Evolutionary conservation across 2,113 vertebrate species (phyloP).

Genomic region (Oreochromis spilurus): DNA sequence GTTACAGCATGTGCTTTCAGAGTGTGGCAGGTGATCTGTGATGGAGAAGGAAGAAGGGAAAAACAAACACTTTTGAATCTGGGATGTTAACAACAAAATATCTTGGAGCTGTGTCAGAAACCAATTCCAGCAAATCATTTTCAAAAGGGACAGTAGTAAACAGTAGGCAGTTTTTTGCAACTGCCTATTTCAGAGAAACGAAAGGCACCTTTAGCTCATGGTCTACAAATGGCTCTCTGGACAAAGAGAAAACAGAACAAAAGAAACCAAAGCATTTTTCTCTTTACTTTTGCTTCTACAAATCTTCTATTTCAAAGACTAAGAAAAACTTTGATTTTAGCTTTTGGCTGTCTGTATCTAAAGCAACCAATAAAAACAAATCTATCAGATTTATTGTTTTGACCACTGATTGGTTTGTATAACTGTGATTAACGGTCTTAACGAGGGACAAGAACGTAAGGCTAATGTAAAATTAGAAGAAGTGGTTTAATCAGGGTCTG

Average conservation of each 20-base stretch:
- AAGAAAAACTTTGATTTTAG: slow-evolving; percentile 10
- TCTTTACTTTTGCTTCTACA: not conserved
- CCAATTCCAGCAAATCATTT: slow-evolving; percentile 70
- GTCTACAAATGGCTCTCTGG: slow-evolving; percentile 7
- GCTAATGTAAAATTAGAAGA: slow-evolving; percentile 69
- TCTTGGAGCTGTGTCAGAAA: slow-evolving; percentile 61
- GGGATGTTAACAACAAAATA: slow-evolving; percentile 59
- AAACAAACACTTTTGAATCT: slow-evolving; percentile 28
- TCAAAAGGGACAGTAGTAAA: slow-evolving; percentile 64
- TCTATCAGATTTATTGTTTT: slow-evolving; percentile 3
- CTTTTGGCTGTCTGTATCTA: not conserved
- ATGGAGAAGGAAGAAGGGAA: not conserved
- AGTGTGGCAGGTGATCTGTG: slow-evolving; percentile 22
- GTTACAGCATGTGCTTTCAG: slow-evolving; percentile 15
- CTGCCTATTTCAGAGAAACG: slow-evolving; percentile 38
- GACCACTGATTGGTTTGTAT: slow-evolving; percentile 46
- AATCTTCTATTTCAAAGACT: slow-evolving; percentile 9
- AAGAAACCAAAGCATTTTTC: not conserved
- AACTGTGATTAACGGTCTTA: slow-evolving; percentile 57
- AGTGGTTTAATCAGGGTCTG: slow-evolving; percentile 67
- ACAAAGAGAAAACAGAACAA: slow-evolving; percentile 16
- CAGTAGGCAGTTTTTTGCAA: not conserved
- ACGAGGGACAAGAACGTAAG: slow-evolving; percentile 47
- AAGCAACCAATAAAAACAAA: slow-evolving; percentile 2
- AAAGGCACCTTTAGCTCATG: slow-evolving; percentile 52